Conservation (phyloP, 1,140 invertebrate genomes). For the Drosophila takahashii region DNA sequence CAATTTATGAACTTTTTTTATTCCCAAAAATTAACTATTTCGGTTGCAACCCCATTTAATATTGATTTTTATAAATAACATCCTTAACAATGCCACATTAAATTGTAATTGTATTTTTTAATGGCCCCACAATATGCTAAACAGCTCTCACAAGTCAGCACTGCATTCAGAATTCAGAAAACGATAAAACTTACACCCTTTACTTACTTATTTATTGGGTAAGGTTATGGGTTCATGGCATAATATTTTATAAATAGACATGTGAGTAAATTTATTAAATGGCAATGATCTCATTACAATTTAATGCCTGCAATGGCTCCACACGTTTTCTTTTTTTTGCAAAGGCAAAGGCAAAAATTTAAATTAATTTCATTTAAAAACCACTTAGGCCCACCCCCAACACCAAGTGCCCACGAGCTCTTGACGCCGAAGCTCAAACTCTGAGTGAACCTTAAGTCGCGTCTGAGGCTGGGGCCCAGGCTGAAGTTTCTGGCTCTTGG, state of each 20-base stretch:
- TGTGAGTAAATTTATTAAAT: slow-evolving; percentile 76
- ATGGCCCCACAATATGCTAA: slow-evolving; percentile 22
- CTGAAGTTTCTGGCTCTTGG: slow-evolving; percentile 56
- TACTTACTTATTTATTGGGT: slow-evolving; percentile 59
- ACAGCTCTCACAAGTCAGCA: slow-evolving; percentile 5
- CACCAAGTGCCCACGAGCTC: slow-evolving; percentile 54
- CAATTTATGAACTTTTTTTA: neutral
- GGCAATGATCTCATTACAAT: slow-evolving; percentile 82
- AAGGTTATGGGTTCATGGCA: slow-evolving; percentile 55
- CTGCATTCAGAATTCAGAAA: slow-evolving; percentile 15
- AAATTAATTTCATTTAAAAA: slow-evolving; percentile 83
- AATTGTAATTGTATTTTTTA: slow-evolving; percentile 22
- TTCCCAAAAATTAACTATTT: too few species aligned
- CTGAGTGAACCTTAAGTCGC: slow-evolving; percentile 29
- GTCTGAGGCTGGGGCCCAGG: slow-evolving; percentile 10
- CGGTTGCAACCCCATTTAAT: too few species aligned
- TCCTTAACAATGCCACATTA: neutral
- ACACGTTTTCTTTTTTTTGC: slow-evolving; percentile 29
- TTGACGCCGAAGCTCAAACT: slow-evolving; percentile 40
- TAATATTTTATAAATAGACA: slow-evolving; percentile 73
- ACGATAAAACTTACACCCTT: slow-evolving; percentile 53
- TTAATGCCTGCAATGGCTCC: slow-evolving; percentile 50
- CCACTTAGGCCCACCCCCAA: slow-evolving; percentile 81
- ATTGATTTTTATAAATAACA: neutral
- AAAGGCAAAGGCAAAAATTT: slow-evolving; percentile 56